These are phyloP conservation scores for Vanessa tameamea DNA, from an alignment of 1,140 invertebrate genomes.

Conservation along the genomic window DNA sequence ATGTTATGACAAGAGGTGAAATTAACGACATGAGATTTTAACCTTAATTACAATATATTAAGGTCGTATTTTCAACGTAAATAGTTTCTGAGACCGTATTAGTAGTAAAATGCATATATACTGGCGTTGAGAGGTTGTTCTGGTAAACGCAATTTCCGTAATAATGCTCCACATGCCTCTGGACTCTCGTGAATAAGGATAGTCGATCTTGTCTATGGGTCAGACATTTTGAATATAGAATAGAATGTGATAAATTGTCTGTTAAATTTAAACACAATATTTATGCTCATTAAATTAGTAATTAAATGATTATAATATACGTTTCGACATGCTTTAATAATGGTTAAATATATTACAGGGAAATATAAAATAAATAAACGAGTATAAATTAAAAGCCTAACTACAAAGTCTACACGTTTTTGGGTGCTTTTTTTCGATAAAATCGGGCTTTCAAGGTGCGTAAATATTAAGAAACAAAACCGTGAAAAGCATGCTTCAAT, in stretches of 20 bases:
- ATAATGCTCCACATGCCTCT: conserved; percentile 34
- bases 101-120: conserved; percentile 33
- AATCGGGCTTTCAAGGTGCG: no score
- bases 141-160: conserved; percentile 40
- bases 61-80: neutral
- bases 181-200: conserved; percentile 11
- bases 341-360: no score
- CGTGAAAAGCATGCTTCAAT: no score
- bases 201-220: conserved; percentile 8
- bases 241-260: neutral
- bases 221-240: conserved; percentile 1
- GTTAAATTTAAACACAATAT: neutral
- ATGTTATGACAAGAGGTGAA: conserved; percentile 31
- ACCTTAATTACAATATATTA: neutral
- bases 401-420: no score
- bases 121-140: conserved; percentile 26
- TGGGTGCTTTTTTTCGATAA: no score
- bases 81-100: conserved; percentile 16
- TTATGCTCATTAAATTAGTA: no score
- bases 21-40: conserved; percentile 1
- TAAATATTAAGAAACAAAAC: no score
- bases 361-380: no score
- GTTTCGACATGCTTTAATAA: no score
- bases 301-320: no score
- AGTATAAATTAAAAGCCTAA: no score